Percentiles rank a stretch among this genome's conserved stretches.
These are phyloP conservation scores for Schrankia costaestrigalis DNA, from an alignment of 2,888 invertebrate genomes.

Conservation along the genomic window DNA sequence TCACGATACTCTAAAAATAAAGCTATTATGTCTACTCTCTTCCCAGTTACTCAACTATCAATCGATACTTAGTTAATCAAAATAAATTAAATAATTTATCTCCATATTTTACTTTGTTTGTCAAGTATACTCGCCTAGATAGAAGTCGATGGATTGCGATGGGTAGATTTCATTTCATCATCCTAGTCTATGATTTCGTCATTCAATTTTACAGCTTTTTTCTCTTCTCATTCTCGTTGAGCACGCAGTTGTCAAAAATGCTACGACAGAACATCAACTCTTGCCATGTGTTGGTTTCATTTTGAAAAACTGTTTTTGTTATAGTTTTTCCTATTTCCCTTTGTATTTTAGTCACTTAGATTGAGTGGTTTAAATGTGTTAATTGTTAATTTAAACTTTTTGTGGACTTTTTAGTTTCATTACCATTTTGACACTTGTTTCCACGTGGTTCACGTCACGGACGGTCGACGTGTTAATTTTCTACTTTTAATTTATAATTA, in stretches of 20 bases:
- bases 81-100: too few species aligned
- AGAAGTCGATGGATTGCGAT: too few species aligned
- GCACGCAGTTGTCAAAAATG: constrained; percentile 40
- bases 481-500: constrained; percentile 41
- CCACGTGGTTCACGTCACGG: constrained; percentile 75
- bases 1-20: too few species aligned
- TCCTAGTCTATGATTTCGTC: too few species aligned
- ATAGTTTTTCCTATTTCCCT: constrained; percentile 20
- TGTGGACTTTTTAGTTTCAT: constrained; percentile 34
- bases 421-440: constrained; percentile 71
- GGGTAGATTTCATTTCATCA: too few species aligned
- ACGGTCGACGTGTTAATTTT: constrained; percentile 70
- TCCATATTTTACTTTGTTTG: too few species aligned
- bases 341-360: constrained; percentile 31
- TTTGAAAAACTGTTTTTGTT: constrained; percentile 22
- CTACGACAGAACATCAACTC: constrained; percentile 31
- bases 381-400: constrained; percentile 28
- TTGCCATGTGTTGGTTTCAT: constrained; percentile 40
- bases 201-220: too few species aligned
- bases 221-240: too few species aligned
- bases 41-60: too few species aligned
- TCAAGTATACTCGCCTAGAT: too few species aligned
- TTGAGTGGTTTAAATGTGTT: constrained; percentile 37
- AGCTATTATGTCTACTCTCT: too few species aligned
- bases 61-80: too few species aligned